Evolutionary conservation across 2,113 vertebrate genomes (phyloP).

Genomic region (Agelaius phoeniceus): DNA sequence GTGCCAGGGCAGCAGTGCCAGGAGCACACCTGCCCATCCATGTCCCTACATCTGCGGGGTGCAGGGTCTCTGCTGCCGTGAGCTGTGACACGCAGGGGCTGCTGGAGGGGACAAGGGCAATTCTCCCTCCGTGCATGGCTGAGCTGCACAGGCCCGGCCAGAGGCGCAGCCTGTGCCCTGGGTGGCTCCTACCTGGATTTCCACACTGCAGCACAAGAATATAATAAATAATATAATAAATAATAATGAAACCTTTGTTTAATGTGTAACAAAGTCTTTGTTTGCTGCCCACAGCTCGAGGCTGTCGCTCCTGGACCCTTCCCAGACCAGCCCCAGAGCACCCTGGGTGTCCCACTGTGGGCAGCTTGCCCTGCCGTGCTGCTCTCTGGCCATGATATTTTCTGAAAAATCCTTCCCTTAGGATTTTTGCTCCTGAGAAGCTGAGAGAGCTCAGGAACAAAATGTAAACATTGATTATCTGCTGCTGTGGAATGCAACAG

Average conservation of each 20-base stretch:
- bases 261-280: background rate
- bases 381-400: no score
- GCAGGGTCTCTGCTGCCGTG: background rate
- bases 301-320: background rate
- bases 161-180: background rate
- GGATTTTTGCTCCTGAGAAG: no score
- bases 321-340: rapidly evolving
- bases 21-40: no score
- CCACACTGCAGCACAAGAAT: background rate
- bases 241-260: background rate
- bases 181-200: background rate
- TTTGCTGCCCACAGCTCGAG: background rate
- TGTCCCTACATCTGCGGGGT: no score
- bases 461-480: no score
- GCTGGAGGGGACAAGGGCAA: background rate
- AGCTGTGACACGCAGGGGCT: background rate
- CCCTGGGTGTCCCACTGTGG: rapidly evolving
- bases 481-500: no score
- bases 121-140: background rate
- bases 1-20: no score
- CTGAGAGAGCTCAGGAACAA: no score
- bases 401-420: no score
- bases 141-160: background rate
- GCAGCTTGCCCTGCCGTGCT: rapidly evolving
- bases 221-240: background rate